Conservation (phyloP, 2,797 vertebrate genomes). For the Xiphophorus birchmanni region DNA sequence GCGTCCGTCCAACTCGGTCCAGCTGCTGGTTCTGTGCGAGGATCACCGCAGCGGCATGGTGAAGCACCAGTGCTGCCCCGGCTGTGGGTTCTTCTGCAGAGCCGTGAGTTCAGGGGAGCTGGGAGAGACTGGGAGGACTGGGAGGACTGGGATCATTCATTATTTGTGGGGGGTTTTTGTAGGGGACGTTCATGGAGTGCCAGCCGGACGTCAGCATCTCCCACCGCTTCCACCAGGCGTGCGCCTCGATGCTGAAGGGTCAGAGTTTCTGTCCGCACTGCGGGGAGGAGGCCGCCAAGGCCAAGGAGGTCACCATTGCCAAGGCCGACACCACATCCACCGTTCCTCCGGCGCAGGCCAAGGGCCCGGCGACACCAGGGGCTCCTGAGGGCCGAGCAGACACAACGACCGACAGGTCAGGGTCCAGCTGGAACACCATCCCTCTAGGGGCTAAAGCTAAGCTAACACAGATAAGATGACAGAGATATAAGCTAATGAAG, state of each 20-base stretch:
- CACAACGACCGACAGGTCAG: slow-evolving; percentile 93
- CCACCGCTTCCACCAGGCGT: slow-evolving; percentile 93
- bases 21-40: slow-evolving; percentile 95
- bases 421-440: not conserved
- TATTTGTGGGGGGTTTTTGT: not conserved
- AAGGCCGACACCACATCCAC: slow-evolving; percentile 98
- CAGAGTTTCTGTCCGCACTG: slow-evolving; percentile 98
- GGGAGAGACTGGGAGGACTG: too few species aligned
- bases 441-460: too few species aligned
- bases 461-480: too few species aligned
- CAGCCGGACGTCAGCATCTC: slow-evolving; percentile 95
- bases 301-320: slow-evolving; percentile 96
- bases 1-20: slow-evolving; percentile 96
- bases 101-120: slow-evolving; percentile 85
- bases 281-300: slow-evolving; percentile 93
- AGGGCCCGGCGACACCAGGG: slow-evolving; percentile 76
- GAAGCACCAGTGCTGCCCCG: slow-evolving; percentile 98
- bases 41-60: slow-evolving; percentile 97
- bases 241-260: slow-evolving; percentile 91
- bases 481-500: too few species aligned
- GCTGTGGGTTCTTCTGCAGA: slow-evolving; percentile 97
- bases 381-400: slow-evolving; percentile 89
- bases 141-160: too few species aligned
- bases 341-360: slow-evolving; percentile 71
- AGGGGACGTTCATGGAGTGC: slow-evolving; percentile 99